phyloP scores from a whole-genome alignment of 2,888 invertebrate species.

The Dione vanillae region DNA sequence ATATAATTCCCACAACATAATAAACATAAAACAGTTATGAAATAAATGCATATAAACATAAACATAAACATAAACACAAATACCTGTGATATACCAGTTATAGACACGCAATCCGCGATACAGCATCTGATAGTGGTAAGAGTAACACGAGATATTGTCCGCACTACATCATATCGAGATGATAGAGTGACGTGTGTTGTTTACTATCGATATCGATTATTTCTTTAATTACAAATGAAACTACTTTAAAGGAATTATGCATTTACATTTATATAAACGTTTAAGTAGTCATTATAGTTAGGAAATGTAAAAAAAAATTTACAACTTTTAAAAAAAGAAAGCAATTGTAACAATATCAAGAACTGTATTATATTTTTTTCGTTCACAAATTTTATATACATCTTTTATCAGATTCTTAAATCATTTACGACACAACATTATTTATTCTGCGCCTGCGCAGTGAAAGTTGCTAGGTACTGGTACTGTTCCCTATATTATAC shows the following conservation, averaged over 20 bases:
- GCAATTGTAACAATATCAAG: too few species aligned
- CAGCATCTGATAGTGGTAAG: constrained; percentile 47
- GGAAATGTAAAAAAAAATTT: too few species aligned
- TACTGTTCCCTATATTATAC: constrained; percentile 23
- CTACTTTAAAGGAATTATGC: too few species aligned
- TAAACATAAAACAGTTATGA: constrained; percentile 30
- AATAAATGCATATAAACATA: constrained; percentile 20
- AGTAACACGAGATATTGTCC: constrained; percentile 57
- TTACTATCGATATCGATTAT: constrained; percentile 37
- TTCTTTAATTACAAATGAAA: not conserved
- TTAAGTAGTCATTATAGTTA: too few species aligned
- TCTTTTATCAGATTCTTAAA: constrained; percentile 7
- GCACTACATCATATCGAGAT: constrained; percentile 62
- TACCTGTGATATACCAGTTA: constrained; percentile 40
- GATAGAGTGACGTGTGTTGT: constrained; percentile 54
- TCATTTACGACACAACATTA: constrained; percentile 3
- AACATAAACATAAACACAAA: constrained; percentile 39
- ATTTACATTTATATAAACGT: too few species aligned
- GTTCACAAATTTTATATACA: constrained; percentile 6
- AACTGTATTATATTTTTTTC: too few species aligned
- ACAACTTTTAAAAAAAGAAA: too few species aligned
- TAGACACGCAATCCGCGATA: constrained; percentile 50
- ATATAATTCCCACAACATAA: not conserved
- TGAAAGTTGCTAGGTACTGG: constrained; percentile 24
- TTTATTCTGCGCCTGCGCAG: constrained; percentile 13